These are phyloP conservation scores for Esox lucius DNA, from an alignment of 2,797 vertebrate genomes.

Conservation along the genomic window DNA sequence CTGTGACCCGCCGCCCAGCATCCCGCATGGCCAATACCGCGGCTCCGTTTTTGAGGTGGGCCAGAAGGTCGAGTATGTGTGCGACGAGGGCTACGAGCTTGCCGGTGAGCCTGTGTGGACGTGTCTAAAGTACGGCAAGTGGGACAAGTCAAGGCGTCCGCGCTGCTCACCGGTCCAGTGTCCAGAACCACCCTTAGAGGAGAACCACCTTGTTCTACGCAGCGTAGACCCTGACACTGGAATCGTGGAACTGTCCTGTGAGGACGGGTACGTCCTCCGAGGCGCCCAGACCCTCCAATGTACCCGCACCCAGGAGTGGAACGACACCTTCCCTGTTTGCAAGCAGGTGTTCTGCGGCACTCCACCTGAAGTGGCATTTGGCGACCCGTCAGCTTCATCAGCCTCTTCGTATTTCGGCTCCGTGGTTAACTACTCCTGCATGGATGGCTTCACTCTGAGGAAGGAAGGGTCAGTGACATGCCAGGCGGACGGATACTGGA, in stretches of 20 bases:
- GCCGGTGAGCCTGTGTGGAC: constrained; percentile 86
- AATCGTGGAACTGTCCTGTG: constrained; percentile 86
- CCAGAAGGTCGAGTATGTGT: constrained; percentile 86
- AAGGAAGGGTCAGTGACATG: constrained; percentile 77
- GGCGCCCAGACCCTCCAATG: constrained; percentile 86
- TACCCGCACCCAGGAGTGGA: constrained; percentile 87
- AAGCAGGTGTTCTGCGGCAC: constrained; percentile 82
- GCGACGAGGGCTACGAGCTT: constrained; percentile 91
- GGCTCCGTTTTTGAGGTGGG: constrained; percentile 86
- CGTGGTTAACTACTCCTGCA: constrained; percentile 83
- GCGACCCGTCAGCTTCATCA: constrained; percentile 69
- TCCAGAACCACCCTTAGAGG: constrained; percentile 86
- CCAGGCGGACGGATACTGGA: constrained; percentile 85
- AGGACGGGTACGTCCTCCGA: constrained; percentile 85
- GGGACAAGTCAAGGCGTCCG: constrained; percentile 82
- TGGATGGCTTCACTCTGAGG: constrained; percentile 88
- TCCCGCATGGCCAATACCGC: constrained; percentile 79
- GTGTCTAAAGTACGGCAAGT: constrained; percentile 88
- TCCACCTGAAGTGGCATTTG: constrained; percentile 86
- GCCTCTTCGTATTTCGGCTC: constrained; percentile 78
- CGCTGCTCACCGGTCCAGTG: constrained; percentile 89
- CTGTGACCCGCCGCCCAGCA: constrained; percentile 83
- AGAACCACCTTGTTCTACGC: constrained; percentile 88
- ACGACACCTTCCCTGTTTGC: constrained; percentile 91
- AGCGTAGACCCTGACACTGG: constrained; percentile 80